phyloP scores from a whole-genome alignment of 1,140 invertebrate species.

The Liolophura sinensis region DNA sequence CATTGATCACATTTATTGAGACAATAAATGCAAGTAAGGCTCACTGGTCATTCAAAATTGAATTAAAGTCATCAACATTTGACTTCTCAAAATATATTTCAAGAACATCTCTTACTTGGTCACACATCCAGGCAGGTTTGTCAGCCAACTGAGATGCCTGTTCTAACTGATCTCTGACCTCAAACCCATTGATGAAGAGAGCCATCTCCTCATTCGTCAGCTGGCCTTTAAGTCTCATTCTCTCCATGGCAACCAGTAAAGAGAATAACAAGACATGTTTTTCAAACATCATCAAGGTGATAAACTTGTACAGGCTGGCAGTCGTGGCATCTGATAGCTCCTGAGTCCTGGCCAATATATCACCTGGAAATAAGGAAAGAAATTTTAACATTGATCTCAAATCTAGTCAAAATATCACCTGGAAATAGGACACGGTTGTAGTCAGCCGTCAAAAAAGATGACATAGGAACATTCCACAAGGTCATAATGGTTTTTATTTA shows the following conservation, averaged over 20 bases:
- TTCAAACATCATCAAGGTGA: slow-evolving; percentile 55
- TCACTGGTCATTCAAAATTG: not conserved
- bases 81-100: not conserved
- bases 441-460: not conserved
- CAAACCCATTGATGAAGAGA: slow-evolving; percentile 54
- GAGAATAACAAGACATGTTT: slow-evolving; percentile 45
- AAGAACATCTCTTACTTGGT: slow-evolving; percentile 26
- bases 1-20: too few relatives aligned
- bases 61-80: not conserved
- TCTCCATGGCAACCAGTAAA: slow-evolving; percentile 49
- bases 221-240: slow-evolving; percentile 35
- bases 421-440: slow-evolving; percentile 1
- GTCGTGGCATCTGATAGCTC: slow-evolving; percentile 53
- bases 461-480: not conserved
- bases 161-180: slow-evolving; percentile 33
- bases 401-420: not conserved
- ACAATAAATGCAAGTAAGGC: too few relatives aligned
- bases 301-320: slow-evolving; percentile 39
- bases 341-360: slow-evolving; percentile 46
- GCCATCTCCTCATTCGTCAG: slow-evolving; percentile 46
- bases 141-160: slow-evolving; percentile 28
- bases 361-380: slow-evolving; percentile 29
- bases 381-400: not conserved
- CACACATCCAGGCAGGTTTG: slow-evolving; percentile 49
- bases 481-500: too few relatives aligned